These are phyloP conservation scores for Ophion obscuratus DNA, from an alignment of 2,888 invertebrate species.

Conservation along the genomic window DNA sequence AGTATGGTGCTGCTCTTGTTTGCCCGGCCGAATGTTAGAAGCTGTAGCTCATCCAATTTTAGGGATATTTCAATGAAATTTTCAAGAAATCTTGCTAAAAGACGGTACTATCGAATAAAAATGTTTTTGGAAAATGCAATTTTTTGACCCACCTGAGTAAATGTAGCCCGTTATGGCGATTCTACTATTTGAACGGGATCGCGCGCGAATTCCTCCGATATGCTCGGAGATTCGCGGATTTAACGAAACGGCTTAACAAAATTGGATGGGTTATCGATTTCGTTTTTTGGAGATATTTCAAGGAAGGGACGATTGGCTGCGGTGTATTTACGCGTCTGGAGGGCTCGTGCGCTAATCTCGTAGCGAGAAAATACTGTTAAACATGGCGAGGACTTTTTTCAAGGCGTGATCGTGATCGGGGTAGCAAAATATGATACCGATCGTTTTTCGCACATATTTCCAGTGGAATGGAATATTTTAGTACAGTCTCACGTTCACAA, in stretches of 20 bases:
- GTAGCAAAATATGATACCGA: neutral
- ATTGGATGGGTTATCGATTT: neutral
- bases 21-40: no score
- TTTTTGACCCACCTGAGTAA: no score
- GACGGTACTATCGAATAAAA: no score
- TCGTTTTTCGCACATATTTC: neutral
- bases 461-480: neutral
- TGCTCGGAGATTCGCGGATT: neutral
- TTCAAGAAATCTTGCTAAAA: no score
- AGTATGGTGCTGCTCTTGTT: no score
- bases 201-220: neutral
- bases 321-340: neutral
- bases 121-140: no score
- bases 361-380: neutral
- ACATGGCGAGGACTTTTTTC: neutral
- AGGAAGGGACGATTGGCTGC: neutral
- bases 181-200: neutral
- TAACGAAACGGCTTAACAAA: neutral
- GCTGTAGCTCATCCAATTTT: no score
- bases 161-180: neutral
- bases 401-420: neutral
- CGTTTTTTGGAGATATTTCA: neutral
- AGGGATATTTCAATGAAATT: no score
- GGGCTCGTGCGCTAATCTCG: neutral
- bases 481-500: neutral